Evolutionary conservation across 2,113 vertebrate species (phyloP).

Genomic region (Hippocampus zosterae): DNA sequence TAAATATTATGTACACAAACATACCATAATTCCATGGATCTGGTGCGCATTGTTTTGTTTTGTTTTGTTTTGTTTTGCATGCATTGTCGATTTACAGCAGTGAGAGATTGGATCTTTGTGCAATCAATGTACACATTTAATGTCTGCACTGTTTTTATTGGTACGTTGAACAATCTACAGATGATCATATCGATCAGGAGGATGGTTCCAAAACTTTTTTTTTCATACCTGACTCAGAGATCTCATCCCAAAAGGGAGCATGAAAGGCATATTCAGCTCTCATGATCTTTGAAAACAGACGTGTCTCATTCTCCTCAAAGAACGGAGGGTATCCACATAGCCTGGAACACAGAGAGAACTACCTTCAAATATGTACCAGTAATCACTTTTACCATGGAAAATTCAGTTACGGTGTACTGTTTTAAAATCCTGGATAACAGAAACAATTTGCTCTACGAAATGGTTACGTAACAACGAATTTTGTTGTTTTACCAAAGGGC

Average conservation of each 20-base stretch:
- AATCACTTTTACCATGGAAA: not conserved
- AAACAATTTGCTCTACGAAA: not conserved
- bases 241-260: conserved; percentile 90
- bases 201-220: not conserved
- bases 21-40: no score
- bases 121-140: no score
- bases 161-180: not conserved
- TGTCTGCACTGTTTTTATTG: no score
- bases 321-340: conserved; percentile 94
- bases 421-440: not conserved
- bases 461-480: no score
- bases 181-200: not conserved
- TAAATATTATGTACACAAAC: no score
- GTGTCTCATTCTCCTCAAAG: conserved; percentile 88
- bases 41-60: no score
- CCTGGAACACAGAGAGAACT: conserved; percentile 57
- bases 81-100: no score
- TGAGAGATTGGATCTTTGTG: no score
- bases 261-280: conserved; percentile 89
- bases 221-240: conserved; percentile 85
- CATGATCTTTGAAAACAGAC: conserved; percentile 89
- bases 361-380: not conserved
- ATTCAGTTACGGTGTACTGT: not conserved
- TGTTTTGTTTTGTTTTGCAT: no score
- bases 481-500: no score